These are phyloP conservation scores for Ditula angustiorana DNA, from an alignment of 2,888 invertebrate genomes.

Conservation along the genomic window DNA sequence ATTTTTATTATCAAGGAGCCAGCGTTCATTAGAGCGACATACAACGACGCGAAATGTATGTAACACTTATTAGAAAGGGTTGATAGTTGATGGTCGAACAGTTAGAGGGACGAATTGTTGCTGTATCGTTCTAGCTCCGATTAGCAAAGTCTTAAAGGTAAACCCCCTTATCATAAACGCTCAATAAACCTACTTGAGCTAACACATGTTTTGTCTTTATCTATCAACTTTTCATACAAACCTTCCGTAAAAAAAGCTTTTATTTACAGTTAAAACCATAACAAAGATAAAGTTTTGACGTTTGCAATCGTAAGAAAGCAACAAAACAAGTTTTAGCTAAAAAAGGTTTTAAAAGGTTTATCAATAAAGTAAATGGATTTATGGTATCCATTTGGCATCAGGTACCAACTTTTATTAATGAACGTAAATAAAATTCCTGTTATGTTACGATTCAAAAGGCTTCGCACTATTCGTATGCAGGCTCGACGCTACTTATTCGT, in stretches of 20 bases:
- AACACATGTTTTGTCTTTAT: not conserved
- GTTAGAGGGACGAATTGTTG: not conserved
- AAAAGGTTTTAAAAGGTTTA: not conserved
- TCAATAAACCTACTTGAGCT: not conserved
- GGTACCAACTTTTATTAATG: slow-evolving; percentile 48
- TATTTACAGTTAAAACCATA: too few relatives aligned
- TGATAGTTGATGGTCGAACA: not conserved
- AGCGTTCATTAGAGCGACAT: not conserved
- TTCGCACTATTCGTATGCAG: slow-evolving; percentile 67
- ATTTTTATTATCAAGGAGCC: not conserved
- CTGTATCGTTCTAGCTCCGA: not conserved
- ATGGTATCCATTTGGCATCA: too few relatives aligned
- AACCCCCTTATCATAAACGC: too few relatives aligned
- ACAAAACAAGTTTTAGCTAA: too few relatives aligned
- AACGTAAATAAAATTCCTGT: slow-evolving; percentile 71
- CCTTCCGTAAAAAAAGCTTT: too few relatives aligned
- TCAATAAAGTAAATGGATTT: too few relatives aligned
- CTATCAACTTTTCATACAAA: too few relatives aligned
- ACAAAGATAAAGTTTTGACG: too few relatives aligned
- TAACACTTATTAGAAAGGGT: not conserved
- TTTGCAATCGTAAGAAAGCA: too few relatives aligned
- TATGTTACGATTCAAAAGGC: slow-evolving; percentile 62
- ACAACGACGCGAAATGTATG: not conserved
- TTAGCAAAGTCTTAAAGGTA: too few relatives aligned
- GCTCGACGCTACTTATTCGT: slow-evolving; percentile 62